Base-by-base conservation (phyloP, 2,888 invertebrate genomes). In the Temnothorax unifasciatus region DNA sequence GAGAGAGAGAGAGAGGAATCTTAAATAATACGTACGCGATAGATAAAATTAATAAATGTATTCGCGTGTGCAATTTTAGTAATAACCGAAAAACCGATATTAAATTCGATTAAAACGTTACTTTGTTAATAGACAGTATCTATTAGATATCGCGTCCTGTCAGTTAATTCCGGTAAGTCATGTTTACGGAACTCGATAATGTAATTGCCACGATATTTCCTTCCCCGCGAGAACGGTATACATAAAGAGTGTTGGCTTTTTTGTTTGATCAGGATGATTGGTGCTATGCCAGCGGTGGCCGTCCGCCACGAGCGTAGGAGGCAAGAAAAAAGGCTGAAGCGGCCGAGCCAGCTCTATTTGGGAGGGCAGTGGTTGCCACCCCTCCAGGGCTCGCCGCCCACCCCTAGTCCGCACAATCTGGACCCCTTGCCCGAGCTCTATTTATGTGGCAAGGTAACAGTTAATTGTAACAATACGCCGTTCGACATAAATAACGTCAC, bases 261-360 rank as follows among this genome's bases (percentile, higher is more conserved):
- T n/a, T 77, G 54, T 73, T 81, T 25, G 38, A 81, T 13, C 91
- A 96, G 96, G 95, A 98, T 98, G 98, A 98, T 98, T 94, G 97
- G 97, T 91, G 97, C 98, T 87, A 97, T 98, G 97, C 97, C 97
- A 94, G 97, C 98, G 90, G 97, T 98, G 95, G 97, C 98, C 83
- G 97, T 97, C 73, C 97, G 97, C 95, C 97, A 97, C 95, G 97
- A 97, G 95, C 95, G 97, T 91, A 96, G 97, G 85, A 96, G 97
- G 88, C 96, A 96, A 92, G 97, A 97, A 94, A 97, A 97, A 95
- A 95, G 97, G 82, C 94, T 95, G 89, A 96, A 97, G 93, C 93
- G 95, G 83, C 95, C 95, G 5, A 95, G 95, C 92, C 97, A 97
- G 94, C 96, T 97, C 91, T 97, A 96, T 88, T 96, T 97, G 92